Evolutionary conservation across 1,140 invertebrate genomes (phyloP), one percentile per base, ranked within the genome.

Genomic region (Augochlora pura): DNA sequence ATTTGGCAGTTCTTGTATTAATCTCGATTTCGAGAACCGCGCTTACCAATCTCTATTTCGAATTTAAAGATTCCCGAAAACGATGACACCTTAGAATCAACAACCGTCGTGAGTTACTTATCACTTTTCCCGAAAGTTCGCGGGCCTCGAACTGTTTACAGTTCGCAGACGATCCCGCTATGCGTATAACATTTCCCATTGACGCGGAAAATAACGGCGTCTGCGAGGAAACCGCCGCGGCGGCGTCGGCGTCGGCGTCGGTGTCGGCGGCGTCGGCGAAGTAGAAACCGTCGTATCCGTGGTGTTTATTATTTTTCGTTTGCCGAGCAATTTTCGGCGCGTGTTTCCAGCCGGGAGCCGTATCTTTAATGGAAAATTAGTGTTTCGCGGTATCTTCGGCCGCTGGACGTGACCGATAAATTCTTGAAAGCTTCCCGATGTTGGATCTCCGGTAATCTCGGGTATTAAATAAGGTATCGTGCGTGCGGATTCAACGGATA

Each of bases 341-440:
- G 49, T 71, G 21, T 60, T 60, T 70, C 3, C 38, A 23, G 14
- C 21, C 5, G 16, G 39, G 18, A 6, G 9, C 16, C 3, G 49
- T 67, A 57, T 75, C 63, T 66, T 66, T 67, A 66, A 75, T 67
- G 73, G 73, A 75, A 66, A 67, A 57, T 67, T 75, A 75, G 52
- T 67, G 73, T 75, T n/a, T 39, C 18, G 25, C 23, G 49, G 32
- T 75, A 73, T 63, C 70, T 32, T 32, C 25, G 16, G 62, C 23
- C 39, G 39, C 9, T 32, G 39, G 39, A 71, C 57, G 69, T 71
- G 57, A n/a, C 39, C 27, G 70, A 73, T 73, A 73, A 63, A 49
- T 49, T 38, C 39, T 73, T 60, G 62, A 63, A 73, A 42, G 27
- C 42, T 23, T 49, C 42, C 12, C 16, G 42, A 21, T 42, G 59